Evolutionary conservation across 2,797 vertebrate species (phyloP).

Genomic region (Lophotriccus pileatus): DNA sequence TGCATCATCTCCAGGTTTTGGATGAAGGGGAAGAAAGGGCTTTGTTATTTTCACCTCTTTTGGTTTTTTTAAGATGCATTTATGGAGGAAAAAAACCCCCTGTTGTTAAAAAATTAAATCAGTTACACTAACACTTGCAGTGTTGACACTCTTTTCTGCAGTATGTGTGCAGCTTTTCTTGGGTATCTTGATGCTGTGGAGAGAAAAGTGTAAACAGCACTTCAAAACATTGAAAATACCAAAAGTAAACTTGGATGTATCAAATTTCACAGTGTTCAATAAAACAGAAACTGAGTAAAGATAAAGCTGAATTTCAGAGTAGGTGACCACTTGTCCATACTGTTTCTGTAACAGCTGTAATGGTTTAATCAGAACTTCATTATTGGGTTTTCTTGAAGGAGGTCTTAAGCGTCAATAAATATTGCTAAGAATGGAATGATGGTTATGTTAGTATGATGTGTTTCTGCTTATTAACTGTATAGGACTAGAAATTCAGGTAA

Average conservation of each 20-base stretch:
- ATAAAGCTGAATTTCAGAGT: background rate
- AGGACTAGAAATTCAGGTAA: background rate
- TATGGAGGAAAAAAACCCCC: fast-evolving
- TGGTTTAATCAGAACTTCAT: background rate
- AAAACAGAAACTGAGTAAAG: background rate
- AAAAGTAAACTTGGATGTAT: background rate
- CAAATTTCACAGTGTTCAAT: background rate
- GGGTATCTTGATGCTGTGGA: background rate
- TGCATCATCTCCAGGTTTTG: background rate
- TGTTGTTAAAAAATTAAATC: background rate
- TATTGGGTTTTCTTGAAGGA: background rate
- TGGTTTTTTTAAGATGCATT: background rate
- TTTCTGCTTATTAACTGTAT: background rate
- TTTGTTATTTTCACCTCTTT: background rate
- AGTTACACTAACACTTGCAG: background rate
- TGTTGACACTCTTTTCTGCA: background rate
- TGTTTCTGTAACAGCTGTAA: background rate
- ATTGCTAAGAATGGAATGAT: background rate
- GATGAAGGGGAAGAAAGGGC: background rate
- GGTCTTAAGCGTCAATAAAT: background rate
- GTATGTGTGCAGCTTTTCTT: background rate
- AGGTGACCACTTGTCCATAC: background rate
- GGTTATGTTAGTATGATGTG: background rate
- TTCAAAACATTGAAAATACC: background rate
- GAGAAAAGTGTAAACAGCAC: background rate